Conservation (phyloP, 2,888 invertebrate species). For the Trissolcus japonicus region DNA sequence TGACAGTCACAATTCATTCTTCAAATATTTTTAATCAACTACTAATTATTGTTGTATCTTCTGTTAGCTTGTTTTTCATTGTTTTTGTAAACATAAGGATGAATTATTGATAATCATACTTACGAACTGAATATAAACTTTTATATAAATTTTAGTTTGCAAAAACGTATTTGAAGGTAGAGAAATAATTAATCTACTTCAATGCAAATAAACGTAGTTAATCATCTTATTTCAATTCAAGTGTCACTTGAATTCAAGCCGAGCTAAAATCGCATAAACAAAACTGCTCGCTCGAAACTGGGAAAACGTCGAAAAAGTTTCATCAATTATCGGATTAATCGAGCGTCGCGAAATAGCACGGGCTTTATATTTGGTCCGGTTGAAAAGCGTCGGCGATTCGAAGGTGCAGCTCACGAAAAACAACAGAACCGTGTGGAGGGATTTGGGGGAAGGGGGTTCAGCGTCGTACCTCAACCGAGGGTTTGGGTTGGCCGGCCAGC, state of each 20-base stretch:
- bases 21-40: no score
- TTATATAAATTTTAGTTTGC: no score
- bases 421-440: slow-evolving; percentile 52
- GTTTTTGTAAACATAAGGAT: no score
- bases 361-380: slow-evolving; percentile 23
- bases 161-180: no score
- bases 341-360: slow-evolving; percentile 39
- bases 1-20: no score
- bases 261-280: slow-evolving; percentile 36
- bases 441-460: slow-evolving; percentile 63
- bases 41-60: no score
- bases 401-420: slow-evolving; percentile 29
- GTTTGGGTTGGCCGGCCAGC: slow-evolving; percentile 48
- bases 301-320: slow-evolving; percentile 28
- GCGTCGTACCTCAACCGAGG: slow-evolving; percentile 52
- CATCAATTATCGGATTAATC: slow-evolving; percentile 46
- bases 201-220: slow-evolving; percentile 12
- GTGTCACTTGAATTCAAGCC: no score
- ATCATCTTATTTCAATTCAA: not conserved
- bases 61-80: no score
- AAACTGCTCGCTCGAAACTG: slow-evolving; percentile 14
- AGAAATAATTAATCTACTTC: slow-evolving; percentile 4
- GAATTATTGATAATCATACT: no score
- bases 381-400: slow-evolving; percentile 8
- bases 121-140: no score